These are phyloP conservation scores for Rhingia rostrata DNA, from an alignment of 2,888 invertebrate species.

Conservation along the genomic window DNA sequence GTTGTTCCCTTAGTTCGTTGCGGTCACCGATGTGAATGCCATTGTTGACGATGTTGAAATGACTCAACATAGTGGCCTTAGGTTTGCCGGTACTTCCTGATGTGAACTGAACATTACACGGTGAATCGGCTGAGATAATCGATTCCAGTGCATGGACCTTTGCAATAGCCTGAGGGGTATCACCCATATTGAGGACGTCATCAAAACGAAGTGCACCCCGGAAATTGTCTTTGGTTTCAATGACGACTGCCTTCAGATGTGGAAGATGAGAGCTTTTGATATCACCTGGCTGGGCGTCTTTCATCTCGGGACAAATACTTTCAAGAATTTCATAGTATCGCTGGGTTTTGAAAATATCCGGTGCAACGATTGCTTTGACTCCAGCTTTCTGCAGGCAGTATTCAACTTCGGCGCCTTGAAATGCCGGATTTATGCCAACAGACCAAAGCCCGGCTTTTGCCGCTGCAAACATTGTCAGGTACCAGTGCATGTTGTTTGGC, in stretches of 20 bases:
- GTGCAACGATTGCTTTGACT: constrained; percentile 87
- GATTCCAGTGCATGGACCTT: constrained; percentile 82
- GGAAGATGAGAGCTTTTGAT: constrained; percentile 83
- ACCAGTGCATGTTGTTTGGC: constrained; percentile 91
- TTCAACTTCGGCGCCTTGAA: constrained; percentile 87
- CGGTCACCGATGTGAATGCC: constrained; percentile 86
- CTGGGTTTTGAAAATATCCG: constrained; percentile 86
- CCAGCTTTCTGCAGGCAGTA: constrained; percentile 89
- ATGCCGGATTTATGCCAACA: constrained; percentile 91
- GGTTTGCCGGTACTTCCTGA: constrained; percentile 91
- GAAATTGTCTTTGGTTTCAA: constrained; percentile 83
- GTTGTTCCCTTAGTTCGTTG: constrained; percentile 82
- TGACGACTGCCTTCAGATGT: constrained; percentile 85
- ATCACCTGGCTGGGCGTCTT: constrained; percentile 82
- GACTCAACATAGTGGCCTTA: constrained; percentile 89
- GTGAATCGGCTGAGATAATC: constrained; percentile 86
- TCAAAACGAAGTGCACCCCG: constrained; percentile 83
- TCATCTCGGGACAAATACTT: constrained; percentile 85
- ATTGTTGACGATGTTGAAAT: constrained; percentile 91
- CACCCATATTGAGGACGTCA: constrained; percentile 81
- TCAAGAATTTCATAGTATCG: constrained; percentile 87
- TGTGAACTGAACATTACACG: constrained; percentile 92
- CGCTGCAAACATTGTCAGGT: constrained; percentile 87
- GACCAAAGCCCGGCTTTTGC: constrained; percentile 88
- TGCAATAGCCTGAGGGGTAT: constrained; percentile 71